Evolutionary conservation across 2,888 invertebrate species (phyloP).

Genomic region (Creontiades dilutus): DNA sequence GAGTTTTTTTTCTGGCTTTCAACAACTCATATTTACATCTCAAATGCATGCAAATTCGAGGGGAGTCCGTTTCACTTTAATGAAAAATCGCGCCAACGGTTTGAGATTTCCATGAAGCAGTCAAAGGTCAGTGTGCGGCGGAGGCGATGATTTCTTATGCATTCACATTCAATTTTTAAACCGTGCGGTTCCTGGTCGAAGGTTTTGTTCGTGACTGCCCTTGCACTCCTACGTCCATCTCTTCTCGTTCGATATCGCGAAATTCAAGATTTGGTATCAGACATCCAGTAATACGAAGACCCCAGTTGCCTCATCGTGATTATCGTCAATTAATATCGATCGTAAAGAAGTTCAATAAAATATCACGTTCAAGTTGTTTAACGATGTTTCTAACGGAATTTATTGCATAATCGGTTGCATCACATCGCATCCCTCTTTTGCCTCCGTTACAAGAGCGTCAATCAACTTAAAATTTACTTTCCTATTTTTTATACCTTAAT

Average conservation of each 20-base stretch:
- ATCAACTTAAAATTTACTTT: too few species aligned
- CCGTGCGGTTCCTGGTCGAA: slow-evolving; percentile 17
- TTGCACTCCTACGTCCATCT: neutral
- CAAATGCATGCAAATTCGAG: slow-evolving; percentile 60
- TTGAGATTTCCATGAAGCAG: slow-evolving; percentile 44
- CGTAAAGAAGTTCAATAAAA: too few species aligned
- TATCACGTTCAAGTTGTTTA: too few species aligned
- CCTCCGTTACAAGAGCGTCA: too few species aligned
- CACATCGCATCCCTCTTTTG: too few species aligned
- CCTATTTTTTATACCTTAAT: too few species aligned
- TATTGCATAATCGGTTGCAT: too few species aligned
- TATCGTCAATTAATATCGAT: too few species aligned
- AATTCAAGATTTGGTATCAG: too few species aligned
- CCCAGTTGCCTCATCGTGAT: too few species aligned
- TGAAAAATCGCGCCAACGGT: slow-evolving; percentile 55
- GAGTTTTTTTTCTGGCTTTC: slow-evolving; percentile 25
- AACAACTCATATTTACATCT: slow-evolving; percentile 56
- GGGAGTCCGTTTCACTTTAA: slow-evolving; percentile 52
- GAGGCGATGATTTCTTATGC: slow-evolving; percentile 45
- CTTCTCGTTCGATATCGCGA: neutral
- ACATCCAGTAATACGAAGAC: too few species aligned
- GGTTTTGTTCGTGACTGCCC: slow-evolving; percentile 35
- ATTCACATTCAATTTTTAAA: slow-evolving; percentile 44
- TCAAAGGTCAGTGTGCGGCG: slow-evolving; percentile 46
- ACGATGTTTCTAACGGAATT: too few species aligned